A percentile compares a stretch with the other conserved stretches of the same genome.
Evolutionary conservation across 2,797 vertebrate genomes (phyloP).

Genomic region (Pelochelys cantorii): DNA sequence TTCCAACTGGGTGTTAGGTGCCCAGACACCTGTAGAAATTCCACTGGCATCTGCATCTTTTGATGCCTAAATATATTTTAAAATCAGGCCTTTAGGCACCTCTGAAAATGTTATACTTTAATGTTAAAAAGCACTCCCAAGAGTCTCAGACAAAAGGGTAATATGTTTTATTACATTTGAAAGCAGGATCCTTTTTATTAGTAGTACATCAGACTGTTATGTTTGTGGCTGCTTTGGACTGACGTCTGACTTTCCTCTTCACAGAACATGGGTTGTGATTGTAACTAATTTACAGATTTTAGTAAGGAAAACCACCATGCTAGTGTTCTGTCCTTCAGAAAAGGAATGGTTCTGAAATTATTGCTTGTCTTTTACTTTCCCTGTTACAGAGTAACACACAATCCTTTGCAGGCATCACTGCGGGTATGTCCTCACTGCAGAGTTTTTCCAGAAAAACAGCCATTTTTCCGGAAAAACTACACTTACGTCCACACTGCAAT

Average conservation of each 20-base stretch:
- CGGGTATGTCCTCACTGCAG: too few species aligned
- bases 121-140: not conserved
- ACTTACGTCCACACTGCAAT: too few species aligned
- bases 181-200: not conserved
- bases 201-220: not conserved
- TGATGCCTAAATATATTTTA: not conserved
- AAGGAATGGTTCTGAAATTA: not conserved
- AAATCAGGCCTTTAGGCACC: not conserved
- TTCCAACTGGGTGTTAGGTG: accelerated
- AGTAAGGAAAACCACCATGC: not conserved
- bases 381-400: not conserved
- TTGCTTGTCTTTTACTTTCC: not conserved
- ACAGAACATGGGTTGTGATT: not conserved
- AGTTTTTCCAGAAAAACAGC: too few species aligned
- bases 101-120: conserved; percentile 14
- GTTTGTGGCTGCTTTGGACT: conserved; percentile 31
- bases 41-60: not conserved
- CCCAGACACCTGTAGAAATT: not conserved
- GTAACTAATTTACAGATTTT: conserved; percentile 6
- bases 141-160: conserved; percentile 2
- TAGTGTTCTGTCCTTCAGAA: conserved; percentile 16
- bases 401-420: not conserved
- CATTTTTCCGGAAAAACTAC: too few species aligned
- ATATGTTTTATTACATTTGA: not conserved
- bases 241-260: conserved; percentile 25